These are phyloP conservation scores for Philonicus albiceps DNA, from an alignment of 2,888 invertebrate species.

Conservation along the genomic window DNA sequence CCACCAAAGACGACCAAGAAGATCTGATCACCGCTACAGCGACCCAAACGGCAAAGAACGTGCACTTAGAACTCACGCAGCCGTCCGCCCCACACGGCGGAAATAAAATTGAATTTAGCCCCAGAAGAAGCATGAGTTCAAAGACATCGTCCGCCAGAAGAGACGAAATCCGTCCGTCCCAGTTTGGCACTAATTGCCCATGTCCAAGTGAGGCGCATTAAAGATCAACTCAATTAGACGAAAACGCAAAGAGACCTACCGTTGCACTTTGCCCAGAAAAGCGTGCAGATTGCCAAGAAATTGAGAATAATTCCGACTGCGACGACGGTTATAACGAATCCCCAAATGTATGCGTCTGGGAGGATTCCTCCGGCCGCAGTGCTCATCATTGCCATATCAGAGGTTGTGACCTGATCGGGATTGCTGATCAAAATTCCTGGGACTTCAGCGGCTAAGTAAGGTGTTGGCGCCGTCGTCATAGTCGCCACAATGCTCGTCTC, in stretches of 20 bases:
- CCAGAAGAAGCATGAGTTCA: background rate
- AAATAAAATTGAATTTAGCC: background rate
- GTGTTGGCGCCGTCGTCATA: background rate
- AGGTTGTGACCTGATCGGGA: background rate
- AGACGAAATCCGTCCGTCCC: background rate
- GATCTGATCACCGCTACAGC: background rate
- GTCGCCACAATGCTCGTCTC: background rate
- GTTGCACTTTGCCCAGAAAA: conserved; percentile 46
- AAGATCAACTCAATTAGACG: background rate
- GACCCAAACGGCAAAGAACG: background rate
- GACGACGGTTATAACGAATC: conserved; percentile 38
- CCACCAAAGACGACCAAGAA: background rate
- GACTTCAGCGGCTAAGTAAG: background rate
- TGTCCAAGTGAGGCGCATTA: background rate
- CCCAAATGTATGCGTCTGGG: conserved; percentile 44
- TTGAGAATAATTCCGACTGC: conserved; percentile 43
- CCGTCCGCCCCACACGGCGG: background rate
- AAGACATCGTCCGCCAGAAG: background rate
- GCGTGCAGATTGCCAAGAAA: conserved; percentile 40
- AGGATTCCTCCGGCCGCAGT: background rate
- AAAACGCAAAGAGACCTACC: conserved; percentile 38
- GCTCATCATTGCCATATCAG: background rate
- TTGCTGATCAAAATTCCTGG: background rate
- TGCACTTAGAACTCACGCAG: background rate
- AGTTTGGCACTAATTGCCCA: background rate